These are phyloP conservation scores for Andrena dorsata DNA, from an alignment of 2,888 invertebrate genomes.

Conservation along the genomic window DNA sequence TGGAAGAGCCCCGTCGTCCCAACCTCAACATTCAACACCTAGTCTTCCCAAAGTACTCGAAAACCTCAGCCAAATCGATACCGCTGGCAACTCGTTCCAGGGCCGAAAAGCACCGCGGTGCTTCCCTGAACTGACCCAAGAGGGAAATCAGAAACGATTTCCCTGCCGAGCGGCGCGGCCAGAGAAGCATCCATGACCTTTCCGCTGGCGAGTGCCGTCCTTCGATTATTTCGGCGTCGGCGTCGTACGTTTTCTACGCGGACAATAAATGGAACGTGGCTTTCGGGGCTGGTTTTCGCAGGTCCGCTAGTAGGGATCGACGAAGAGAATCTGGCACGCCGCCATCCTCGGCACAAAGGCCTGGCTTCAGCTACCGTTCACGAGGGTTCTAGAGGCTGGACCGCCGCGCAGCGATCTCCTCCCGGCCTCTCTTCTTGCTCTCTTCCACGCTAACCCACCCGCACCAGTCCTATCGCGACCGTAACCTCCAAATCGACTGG, in stretches of 20 bases:
- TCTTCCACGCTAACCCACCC: constrained; percentile 46
- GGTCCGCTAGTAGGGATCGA: constrained; percentile 78
- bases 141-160: neutral
- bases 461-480: constrained; percentile 51
- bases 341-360: constrained; percentile 80
- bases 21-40: neutral
- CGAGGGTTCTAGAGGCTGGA: constrained; percentile 44
- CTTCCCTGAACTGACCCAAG: neutral
- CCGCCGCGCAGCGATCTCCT: constrained; percentile 40
- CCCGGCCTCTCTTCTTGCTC: constrained; percentile 5
- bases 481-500: constrained; percentile 64
- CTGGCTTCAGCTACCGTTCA: constrained; percentile 46
- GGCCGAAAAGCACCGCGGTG: no score
- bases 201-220: constrained; percentile 37
- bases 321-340: constrained; percentile 78
- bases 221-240: constrained; percentile 63
- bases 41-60: neutral
- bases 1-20: neutral
- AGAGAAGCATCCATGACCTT: constrained; percentile 53
- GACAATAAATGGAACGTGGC: constrained; percentile 70
- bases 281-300: constrained; percentile 75
- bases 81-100: no score
- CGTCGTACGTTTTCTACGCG: constrained; percentile 67
- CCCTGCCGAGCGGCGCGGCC: neutral
- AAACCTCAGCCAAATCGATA: no score